These are phyloP conservation scores for Channa argus DNA, from an alignment of 2,113 vertebrate genomes.

Conservation along the genomic window DNA sequence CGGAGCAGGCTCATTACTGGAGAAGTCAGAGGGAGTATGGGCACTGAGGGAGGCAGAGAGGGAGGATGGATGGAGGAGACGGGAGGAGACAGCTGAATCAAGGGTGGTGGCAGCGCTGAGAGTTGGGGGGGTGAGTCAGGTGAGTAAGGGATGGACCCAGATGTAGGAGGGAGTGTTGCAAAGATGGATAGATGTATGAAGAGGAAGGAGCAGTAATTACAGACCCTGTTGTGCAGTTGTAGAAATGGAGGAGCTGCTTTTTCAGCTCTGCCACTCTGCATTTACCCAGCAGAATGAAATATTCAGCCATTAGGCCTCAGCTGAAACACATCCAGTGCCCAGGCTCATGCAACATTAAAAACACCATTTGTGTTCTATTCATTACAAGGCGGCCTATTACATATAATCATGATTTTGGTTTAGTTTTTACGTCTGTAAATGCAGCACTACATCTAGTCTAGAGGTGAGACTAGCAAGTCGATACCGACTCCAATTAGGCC, in stretches of 20 bases:
- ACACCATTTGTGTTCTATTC: slow-evolving; percentile 77
- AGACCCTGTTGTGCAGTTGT: slow-evolving; percentile 51
- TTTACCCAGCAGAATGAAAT: slow-evolving; percentile 75
- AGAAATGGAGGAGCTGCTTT: slow-evolving; percentile 52
- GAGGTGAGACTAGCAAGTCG: slow-evolving; percentile 32
- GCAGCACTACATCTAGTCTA: slow-evolving; percentile 23
- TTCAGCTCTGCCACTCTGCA: slow-evolving; percentile 62
- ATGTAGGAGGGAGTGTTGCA: slow-evolving; percentile 19
- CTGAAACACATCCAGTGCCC: slow-evolving; percentile 69
- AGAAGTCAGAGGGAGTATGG: slow-evolving; percentile 28
- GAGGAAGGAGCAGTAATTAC: slow-evolving; percentile 59
- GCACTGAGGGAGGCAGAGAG: slow-evolving; percentile 4
- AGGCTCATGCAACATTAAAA: slow-evolving; percentile 78
- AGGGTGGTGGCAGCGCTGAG: slow-evolving; percentile 6
- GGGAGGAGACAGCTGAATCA: slow-evolving; percentile 45
- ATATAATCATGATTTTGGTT: slow-evolving; percentile 60
- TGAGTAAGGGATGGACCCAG: slow-evolving; percentile 44
- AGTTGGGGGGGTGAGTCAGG: slow-evolving; percentile 31
- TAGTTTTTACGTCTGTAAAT: slow-evolving; percentile 26
- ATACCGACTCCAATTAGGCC: slow-evolving; percentile 48
- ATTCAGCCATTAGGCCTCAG: slow-evolving; percentile 68
- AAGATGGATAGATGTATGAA: slow-evolving; percentile 55
- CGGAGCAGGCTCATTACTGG: slow-evolving; percentile 54
- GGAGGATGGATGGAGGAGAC: neutral
- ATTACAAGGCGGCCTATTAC: slow-evolving; percentile 55